Evolutionary conservation across 2,888 invertebrate genomes (phyloP), one percentile per base, ranked within the genome.

Genomic region (Eupeodes latifasciatus): DNA sequence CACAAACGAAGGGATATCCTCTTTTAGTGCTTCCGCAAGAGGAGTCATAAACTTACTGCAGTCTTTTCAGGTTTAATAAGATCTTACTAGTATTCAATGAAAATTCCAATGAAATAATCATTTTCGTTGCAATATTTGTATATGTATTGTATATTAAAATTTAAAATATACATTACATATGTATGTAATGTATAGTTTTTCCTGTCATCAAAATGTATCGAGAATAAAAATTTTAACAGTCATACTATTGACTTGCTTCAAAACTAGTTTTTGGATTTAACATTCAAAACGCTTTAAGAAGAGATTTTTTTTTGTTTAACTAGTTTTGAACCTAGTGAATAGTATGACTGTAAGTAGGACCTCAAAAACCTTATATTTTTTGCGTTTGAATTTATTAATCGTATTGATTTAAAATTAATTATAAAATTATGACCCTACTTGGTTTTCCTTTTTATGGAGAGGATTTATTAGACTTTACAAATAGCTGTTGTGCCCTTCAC

Each of bases 31-130:
- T 78, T 85, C 34, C 78, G 51, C 78, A 67, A 74, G 67, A 74
- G 74, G 78, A 67, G 74, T 74, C 74, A 85, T 81, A 81, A 85
- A 85, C 62, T 74, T 75, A 74, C 78, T 44, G 9, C 78, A 64
- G 75, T 78, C 74, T 86, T 67, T 81, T 82, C 74, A 77, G 10
- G 14, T 16, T 11, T 27, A 66, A 19, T 66, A 9, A 66, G 66
- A 19, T 59, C 34, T 9, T 7, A 59, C 34, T 34, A 59, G 34
- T 14, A 14, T 59, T 59, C 34, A 9, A 59, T 59, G 14, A 14
- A n/a, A 36, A 59, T 59, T 34, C 34, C n/a, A 36, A 59, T 59
- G n/a, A 59, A 3, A 36, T 14, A 1, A 59, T 36, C 34, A 7
- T 4, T 59, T 34, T 34, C 14, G 34, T 59, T 59, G 34, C 34